Evolutionary conservation across 1,140 invertebrate genomes (phyloP), one percentile per base, ranked within the genome.

Genomic region (Chironomus striatipennis): DNA sequence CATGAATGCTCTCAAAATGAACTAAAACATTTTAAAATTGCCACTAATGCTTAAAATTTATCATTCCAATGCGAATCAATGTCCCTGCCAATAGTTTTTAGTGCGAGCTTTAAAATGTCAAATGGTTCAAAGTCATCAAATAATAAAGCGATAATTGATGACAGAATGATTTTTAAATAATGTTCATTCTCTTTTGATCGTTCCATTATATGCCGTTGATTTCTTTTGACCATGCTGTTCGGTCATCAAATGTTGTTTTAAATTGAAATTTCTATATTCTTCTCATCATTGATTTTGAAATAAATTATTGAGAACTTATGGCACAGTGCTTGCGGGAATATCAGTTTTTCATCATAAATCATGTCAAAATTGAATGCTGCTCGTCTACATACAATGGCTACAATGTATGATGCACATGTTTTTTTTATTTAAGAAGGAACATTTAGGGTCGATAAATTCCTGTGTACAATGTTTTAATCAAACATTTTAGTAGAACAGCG

Each of bases 221-320:
- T 83, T n/a, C n/a, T 78, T 85, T 83, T 17, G 89, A 88, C 90
- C 90, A 91, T 0, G 81, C 80, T 18, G 84, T 83, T 4, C 87
- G 81, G 73, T 91, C 85, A 67, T 86, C 87, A 75, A 90, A 88
- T 4, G 90, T 91, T 8, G 92, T n/a, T n/a, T n/a, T n/a, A 80
- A 15, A 86, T 83, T 43, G 86, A 86, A 8, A 91, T 79, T 75
- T 88, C 88, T 42, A 83, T 83, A 3, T 87, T 79, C 0, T 79
- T 77, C 43, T 81, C 80, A 43, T 78, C 78, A 73, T 80, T 79
- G 10, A 81, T 73, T 5, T 77, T 79, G 73, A 77, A 77, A 20
- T 90, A 76, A 75, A 90, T 84, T 73, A 85, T 83, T 76, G 90
- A 85, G 24, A 91, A 79, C 65, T 85, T 83, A 20, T 86, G 86